Base-by-base conservation (phyloP, 2,113 vertebrate species). In the Amblyopsis rosae region DNA sequence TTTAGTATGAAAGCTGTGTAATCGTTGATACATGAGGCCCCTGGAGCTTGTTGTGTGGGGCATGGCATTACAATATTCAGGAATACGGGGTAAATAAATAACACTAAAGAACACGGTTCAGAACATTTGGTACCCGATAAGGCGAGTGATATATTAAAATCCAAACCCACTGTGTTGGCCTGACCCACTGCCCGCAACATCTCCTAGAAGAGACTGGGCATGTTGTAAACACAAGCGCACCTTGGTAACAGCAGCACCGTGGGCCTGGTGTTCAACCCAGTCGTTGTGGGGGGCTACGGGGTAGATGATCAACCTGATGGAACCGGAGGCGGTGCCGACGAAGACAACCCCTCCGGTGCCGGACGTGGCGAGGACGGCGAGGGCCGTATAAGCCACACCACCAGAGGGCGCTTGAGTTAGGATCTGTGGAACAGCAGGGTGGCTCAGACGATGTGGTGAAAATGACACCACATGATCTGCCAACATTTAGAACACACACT, bases 241-340 rank as follows among this genome's bases (percentile, higher is more conserved):
- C 95, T 95, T 98, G 62, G 93, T 96, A 71, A 99, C 56, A n/a
- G 96, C 90, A n/a, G 91, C 93, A 19, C 93, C 90, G 59, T 99
- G 98, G 57, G 92, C 96, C 83, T 94, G 95, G 83, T 96, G 96
- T 68, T 93, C 93, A 0, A 89, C 91, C 93, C 94, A 98, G 59
- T 96, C 94, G 68, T 85, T 94, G 16, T 93, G 92, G 58, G 83
- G 12, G 62, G 94, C 87, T 68, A 98, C 81, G 0, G 97, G 97
- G 83, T 97, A 95, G 77, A 93, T 98, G 89, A 98, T 90, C 3
- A 93, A 83, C 73, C 95, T 93, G 58, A 99, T 79, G 8, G 93
- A 93, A 12, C 98, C 97, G 59, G 80, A 64, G 0, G 94, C 92
- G 0, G 96, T 97, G n/a, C 97, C 98, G 13, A 93, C 92, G 81